Evolutionary conservation across 2,797 vertebrate genomes (phyloP).

Genomic region (Miopithecus talapoin): DNA sequence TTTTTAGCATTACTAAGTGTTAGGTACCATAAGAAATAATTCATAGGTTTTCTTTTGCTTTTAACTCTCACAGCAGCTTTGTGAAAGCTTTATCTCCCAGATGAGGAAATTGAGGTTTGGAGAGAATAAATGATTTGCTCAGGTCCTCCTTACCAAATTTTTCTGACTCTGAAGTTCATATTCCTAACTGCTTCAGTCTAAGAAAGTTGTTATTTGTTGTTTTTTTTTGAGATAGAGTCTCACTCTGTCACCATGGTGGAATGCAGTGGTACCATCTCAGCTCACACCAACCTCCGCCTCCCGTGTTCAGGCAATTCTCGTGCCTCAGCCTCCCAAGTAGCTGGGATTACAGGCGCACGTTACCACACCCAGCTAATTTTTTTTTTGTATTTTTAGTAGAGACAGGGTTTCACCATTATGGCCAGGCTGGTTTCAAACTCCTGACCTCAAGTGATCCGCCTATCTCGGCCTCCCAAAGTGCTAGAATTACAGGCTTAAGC

Average conservation of each 20-base stretch:
- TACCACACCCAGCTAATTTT: not conserved
- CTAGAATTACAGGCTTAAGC: not conserved
- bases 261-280: not conserved
- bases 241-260: not conserved
- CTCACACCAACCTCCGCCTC: not conserved
- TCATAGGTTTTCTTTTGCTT: not conserved
- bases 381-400: not conserved
- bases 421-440: not conserved
- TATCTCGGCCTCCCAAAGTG: not conserved
- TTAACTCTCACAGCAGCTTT: slow-evolving; percentile 44
- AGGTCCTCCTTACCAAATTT: slow-evolving; percentile 15
- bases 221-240: not conserved
- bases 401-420: not conserved
- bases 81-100: slow-evolving; percentile 26
- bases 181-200: slow-evolving; percentile 1
- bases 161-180: slow-evolving; percentile 38
- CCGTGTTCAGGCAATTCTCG: not conserved
- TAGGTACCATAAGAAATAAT: slow-evolving; percentile 41
- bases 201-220: slow-evolving; percentile 6
- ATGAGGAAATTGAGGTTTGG: slow-evolving; percentile 51
- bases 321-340: not conserved
- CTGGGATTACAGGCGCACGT: not conserved
- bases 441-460: not conserved
- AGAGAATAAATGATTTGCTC: slow-evolving; percentile 42
- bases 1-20: slow-evolving; percentile 41